Conservation (phyloP, 2,888 invertebrate genomes). For the Pristionchus entomophagus region DNA sequence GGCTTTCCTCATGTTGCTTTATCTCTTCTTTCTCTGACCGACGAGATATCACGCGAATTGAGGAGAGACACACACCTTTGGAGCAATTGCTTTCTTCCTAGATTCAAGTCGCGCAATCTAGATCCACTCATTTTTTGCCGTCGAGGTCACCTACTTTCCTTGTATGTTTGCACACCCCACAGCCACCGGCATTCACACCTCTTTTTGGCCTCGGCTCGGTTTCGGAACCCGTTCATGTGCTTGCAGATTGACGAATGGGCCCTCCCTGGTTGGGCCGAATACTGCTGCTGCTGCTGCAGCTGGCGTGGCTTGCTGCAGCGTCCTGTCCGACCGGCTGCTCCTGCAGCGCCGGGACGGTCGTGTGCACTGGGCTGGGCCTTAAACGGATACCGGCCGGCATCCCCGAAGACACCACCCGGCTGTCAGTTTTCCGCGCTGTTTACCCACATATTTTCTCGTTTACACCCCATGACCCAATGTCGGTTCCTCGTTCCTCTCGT, state of each 20-base stretch:
- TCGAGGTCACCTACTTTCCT: constrained; percentile 32
- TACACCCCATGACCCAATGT: no score
- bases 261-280: constrained; percentile 7
- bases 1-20: no score
- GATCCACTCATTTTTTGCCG: neutral
- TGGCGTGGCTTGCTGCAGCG: neutral
- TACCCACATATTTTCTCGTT: no score
- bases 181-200: constrained; percentile 10
- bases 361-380: constrained; percentile 45
- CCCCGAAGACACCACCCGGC: constrained; percentile 41
- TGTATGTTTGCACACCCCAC: neutral
- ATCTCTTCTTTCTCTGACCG: no score
- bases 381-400: constrained; percentile 28
- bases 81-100: no score
- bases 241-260: no score
- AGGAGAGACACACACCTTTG: no score
- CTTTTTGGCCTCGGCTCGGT: neutral
- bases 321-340: constrained; percentile 33
- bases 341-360: constrained; percentile 28
- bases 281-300: neutral
- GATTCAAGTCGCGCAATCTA: constrained; percentile 9
- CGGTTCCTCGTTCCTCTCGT: no score
- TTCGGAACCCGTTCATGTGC: no score
- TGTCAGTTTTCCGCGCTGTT: constrained; percentile 38
- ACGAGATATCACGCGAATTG: no score